Base-by-base conservation (phyloP, 2,888 invertebrate genomes). In the Ormyrus thymus region DNA sequence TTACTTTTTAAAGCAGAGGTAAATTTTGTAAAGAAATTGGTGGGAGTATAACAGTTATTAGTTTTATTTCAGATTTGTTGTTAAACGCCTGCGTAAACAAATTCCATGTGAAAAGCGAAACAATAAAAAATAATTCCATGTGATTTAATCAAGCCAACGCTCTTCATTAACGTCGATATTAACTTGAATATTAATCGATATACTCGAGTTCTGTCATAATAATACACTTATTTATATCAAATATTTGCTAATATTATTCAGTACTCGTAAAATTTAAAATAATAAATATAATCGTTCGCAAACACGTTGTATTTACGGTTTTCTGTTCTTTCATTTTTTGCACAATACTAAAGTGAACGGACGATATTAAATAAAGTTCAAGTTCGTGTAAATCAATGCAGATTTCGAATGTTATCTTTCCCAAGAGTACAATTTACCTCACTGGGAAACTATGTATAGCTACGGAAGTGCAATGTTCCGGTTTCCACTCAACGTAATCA, bases 311-410 rank as follows among this genome's bases (percentile, higher is more conserved):
- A 29, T 29, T 46, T 53, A 51, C 10, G 43, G 51, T n/a, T 51
- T 48, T 64, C 51, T 43, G 11, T 15, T 64, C 2, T 29, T 29
- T 29, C 29, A 29, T 2, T 29, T 29, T 29, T 29, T 29, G 29
- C 29, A 29, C 29, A 29, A 29, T 55, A 55, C 55, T 64, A 46
- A 15, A 15, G 48, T 1, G 8, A 10, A 10, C 15, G 9, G 55
- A 45, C 48, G 64, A 73, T 55, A 45, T 10, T 55, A 64, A 73
- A 73, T 73, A 73, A 73, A 73, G 48, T 48, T 73, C 64, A 48
- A 56, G 15, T 55, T 48, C 7, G 53, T 45, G 50, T 51, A 48
- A 73, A 73, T 55, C 64, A 64, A 73, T n/a, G 56, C 8, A 48
- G 6, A 15, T 11, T 45, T 4, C 0, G 8, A 64, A 11, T 64